phyloP scores from a whole-genome alignment of 2,888 invertebrate genomes.

The Hydriomena furcata region DNA sequence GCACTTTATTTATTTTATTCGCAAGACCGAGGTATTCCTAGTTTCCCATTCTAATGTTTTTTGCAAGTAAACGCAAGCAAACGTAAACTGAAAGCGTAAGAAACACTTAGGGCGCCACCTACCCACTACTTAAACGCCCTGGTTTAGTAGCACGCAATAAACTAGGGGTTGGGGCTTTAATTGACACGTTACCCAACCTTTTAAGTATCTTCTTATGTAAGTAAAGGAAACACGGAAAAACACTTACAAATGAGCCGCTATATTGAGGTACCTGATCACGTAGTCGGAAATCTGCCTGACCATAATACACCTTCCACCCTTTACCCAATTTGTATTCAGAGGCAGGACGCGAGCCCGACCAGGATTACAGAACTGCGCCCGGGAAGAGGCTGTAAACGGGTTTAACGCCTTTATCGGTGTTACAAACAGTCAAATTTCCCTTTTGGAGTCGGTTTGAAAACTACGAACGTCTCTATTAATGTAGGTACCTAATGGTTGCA shows the following conservation, averaged over 20 bases:
- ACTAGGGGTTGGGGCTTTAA: slow-evolving; percentile 42
- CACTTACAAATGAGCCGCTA: slow-evolving; percentile 56
- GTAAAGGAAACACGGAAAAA: slow-evolving; percentile 52
- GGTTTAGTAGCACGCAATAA: slow-evolving; percentile 38
- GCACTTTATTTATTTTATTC: too few relatives aligned
- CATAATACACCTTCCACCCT: slow-evolving; percentile 69
- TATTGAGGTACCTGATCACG: slow-evolving; percentile 61
- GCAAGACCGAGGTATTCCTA: too few relatives aligned
- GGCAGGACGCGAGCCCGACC: slow-evolving; percentile 44
- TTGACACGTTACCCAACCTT: slow-evolving; percentile 47
- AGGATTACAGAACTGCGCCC: slow-evolving; percentile 65
- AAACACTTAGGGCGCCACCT: slow-evolving; percentile 24
- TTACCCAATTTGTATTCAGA: slow-evolving; percentile 65
- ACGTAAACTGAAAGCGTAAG: slow-evolving; percentile 23
- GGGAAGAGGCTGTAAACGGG: slow-evolving; percentile 62
- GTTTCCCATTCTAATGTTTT: too few relatives aligned
- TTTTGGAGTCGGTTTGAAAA: slow-evolving; percentile 40
- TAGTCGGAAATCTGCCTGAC: slow-evolving; percentile 69
- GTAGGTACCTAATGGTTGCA: slow-evolving; percentile 22
- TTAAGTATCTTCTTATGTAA: slow-evolving; percentile 43
- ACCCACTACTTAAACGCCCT: slow-evolving; percentile 29
- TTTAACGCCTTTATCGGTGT: slow-evolving; percentile 58
- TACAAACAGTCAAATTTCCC: slow-evolving; percentile 42
- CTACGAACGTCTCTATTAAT: slow-evolving; percentile 31
- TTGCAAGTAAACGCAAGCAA: not conserved